Percentiles rank a stretch among this genome's conserved stretches.
Conservation (phyloP, 2,113 vertebrate species). For the Peromyscus leucopus region DNA sequence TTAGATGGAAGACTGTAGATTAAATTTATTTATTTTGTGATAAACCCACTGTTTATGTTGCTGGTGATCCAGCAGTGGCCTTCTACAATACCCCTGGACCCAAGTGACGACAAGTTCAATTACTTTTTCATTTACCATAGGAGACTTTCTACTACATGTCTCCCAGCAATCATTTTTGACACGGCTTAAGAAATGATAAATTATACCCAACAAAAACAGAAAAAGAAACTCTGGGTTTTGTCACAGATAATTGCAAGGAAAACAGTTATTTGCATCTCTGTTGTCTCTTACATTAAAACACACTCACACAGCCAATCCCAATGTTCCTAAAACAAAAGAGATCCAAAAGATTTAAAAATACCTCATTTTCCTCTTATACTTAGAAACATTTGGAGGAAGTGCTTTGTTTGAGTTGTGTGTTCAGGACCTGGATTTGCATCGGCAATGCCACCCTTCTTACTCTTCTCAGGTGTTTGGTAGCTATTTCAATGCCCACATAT, state of each 20-base stretch:
- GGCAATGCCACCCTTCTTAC: not conserved
- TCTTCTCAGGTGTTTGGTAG: slow-evolving; percentile 18
- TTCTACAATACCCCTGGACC: slow-evolving; percentile 50
- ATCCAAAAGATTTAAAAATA: slow-evolving; percentile 50
- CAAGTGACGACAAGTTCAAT: slow-evolving; percentile 72
- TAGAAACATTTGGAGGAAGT: slow-evolving; percentile 62
- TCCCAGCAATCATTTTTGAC: slow-evolving; percentile 65
- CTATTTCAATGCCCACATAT: slow-evolving; percentile 25
- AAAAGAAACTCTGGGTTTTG: slow-evolving; percentile 58
- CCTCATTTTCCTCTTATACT: slow-evolving; percentile 63
- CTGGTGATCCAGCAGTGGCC: slow-evolving; percentile 40
- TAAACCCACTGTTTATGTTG: slow-evolving; percentile 72
- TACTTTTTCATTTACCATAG: slow-evolving; percentile 57
- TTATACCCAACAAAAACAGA: slow-evolving; percentile 76
- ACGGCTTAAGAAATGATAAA: slow-evolving; percentile 76
- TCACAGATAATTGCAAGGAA: slow-evolving; percentile 69
- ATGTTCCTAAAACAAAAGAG: slow-evolving; percentile 36
- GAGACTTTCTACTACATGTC: slow-evolving; percentile 68
- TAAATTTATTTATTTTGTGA: slow-evolving; percentile 74
- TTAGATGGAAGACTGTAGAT: slow-evolving; percentile 63
- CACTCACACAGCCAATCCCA: no score
- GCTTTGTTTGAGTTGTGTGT: not conserved
- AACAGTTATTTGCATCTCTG: slow-evolving; percentile 63
- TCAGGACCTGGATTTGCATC: slow-evolving; percentile 17
- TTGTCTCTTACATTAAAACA: slow-evolving; percentile 54